Evolutionary conservation across 2,888 invertebrate genomes (phyloP).

Genomic region (Cataglyphis cursor): DNA sequence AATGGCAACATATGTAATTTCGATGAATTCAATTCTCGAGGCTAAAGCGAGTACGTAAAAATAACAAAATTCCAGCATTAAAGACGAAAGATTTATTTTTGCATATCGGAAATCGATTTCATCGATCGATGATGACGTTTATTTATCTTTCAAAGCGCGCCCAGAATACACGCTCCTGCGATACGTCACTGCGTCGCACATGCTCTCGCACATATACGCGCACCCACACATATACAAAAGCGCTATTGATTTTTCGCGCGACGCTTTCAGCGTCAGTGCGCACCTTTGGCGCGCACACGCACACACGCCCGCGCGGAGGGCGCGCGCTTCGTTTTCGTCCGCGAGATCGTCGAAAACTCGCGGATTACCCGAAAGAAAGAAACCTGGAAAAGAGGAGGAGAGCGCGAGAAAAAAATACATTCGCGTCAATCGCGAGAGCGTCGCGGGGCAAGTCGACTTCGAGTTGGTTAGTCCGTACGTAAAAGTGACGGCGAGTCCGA

Average conservation of each 20-base stretch:
- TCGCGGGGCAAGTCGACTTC: neutral
- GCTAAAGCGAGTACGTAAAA: neutral
- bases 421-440: neutral
- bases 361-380: conserved; percentile 34
- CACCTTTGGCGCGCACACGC: conserved; percentile 76
- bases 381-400: neutral
- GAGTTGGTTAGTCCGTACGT: neutral
- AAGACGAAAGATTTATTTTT: neutral
- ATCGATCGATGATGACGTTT: neutral
- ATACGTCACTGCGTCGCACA: neutral
- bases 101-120: neutral
- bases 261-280: conserved; percentile 80
- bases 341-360: conserved; percentile 77
- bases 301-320: conserved; percentile 66
- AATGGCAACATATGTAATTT: neutral
- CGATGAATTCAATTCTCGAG: neutral
- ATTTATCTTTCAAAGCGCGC: neutral
- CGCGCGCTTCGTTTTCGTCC: conserved; percentile 79
- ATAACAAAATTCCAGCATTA: neutral
- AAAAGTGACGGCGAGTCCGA: neutral
- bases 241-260: conserved; percentile 84
- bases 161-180: neutral
- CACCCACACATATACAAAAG: conserved; percentile 18
- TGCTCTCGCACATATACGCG: neutral
- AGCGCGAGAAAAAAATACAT: neutral